Evolutionary conservation across 2,113 vertebrate genomes (phyloP), one percentile per base, ranked within the genome.

Genomic region (Lampris megalopsis): DNA sequence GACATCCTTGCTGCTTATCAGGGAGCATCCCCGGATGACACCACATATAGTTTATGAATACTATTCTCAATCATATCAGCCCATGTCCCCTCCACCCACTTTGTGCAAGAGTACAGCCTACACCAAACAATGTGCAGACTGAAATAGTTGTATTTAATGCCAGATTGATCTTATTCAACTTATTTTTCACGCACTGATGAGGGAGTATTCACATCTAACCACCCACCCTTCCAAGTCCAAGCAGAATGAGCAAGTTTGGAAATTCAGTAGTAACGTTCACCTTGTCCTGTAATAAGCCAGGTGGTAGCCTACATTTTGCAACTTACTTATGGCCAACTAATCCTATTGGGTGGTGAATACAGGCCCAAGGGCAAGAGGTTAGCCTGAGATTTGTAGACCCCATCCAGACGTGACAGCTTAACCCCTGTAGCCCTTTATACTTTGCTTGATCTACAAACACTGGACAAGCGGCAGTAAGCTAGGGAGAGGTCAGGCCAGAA

Each of bases 321-420:
- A 68, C 77, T 80, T 73, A 77, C 87, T 81, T 73, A 75, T 24
- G 50, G 68, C 73, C 59, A 1, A 6, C 73, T 86, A 91, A 92
- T 91, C 89, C 86, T 91, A 89, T 90, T 90, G 82, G 48, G 37
- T 2, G 67, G 81, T 52, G 24, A 73, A 59, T 24, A 63, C 68
- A 80, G 50, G 48, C 50, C 48, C 62, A 3, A 57, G 54, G 76
- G 65, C 70, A 45, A 9, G 61, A 57, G 83, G 85, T 89, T 81
- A 87, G 82, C 82, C 41, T 78, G 77, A 87, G 79, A 88, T 90
- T 82, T 91, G 82, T 50, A 86, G 78, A 81, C 67, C 62, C 68
- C 48, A 63, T 5, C n/a, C 58, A 13, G 38, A 40, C 61, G 24
- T 52, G 63, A 59, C 58, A n/a, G 9, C 36, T 40, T 38, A n/a